phyloP scores from a whole-genome alignment of 1,140 invertebrate genomes.

The Temnothorax curvispinosus region DNA sequence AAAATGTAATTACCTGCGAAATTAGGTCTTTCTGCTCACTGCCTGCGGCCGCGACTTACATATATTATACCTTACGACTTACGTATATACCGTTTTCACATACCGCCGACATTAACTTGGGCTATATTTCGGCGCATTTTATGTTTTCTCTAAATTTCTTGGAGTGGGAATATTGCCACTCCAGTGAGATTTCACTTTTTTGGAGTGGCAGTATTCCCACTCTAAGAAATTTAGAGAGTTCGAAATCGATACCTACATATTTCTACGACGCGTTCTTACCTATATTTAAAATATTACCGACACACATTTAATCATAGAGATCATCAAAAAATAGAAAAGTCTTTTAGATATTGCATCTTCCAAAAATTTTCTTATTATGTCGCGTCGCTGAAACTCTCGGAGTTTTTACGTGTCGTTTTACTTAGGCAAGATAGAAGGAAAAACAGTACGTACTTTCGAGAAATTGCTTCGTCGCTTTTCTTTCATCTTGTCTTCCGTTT shows the following conservation, averaged over 20 bases:
- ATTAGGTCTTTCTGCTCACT: conserved; percentile 30
- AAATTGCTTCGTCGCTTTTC: conserved; percentile 13
- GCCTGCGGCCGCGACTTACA: not conserved
- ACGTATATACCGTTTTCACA: conserved; percentile 27
- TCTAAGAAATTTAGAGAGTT: not conserved
- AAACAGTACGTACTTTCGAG: conserved; percentile 10
- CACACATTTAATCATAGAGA: conserved; percentile 8
- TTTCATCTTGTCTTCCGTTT: conserved; percentile 26
- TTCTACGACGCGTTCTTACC: not conserved
- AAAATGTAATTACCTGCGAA: conserved; percentile 39
- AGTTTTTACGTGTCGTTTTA: not conserved
- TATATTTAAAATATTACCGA: not conserved
- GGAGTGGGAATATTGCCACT: too few species aligned
- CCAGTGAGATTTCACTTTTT: too few species aligned
- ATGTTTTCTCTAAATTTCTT: not conserved
- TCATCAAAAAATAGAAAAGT: conserved; percentile 46
- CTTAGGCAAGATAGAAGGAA: not conserved
- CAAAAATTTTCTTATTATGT: conserved; percentile 14
- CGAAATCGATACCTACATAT: not conserved
- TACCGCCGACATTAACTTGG: not conserved
- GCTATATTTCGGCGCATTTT: not conserved
- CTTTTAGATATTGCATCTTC: not conserved
- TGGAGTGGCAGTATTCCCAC: too few species aligned
- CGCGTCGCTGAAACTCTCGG: not conserved
- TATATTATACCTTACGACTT: too few species aligned